Base-by-base conservation (phyloP, 2,888 invertebrate species). In the Agrochola litura region DNA sequence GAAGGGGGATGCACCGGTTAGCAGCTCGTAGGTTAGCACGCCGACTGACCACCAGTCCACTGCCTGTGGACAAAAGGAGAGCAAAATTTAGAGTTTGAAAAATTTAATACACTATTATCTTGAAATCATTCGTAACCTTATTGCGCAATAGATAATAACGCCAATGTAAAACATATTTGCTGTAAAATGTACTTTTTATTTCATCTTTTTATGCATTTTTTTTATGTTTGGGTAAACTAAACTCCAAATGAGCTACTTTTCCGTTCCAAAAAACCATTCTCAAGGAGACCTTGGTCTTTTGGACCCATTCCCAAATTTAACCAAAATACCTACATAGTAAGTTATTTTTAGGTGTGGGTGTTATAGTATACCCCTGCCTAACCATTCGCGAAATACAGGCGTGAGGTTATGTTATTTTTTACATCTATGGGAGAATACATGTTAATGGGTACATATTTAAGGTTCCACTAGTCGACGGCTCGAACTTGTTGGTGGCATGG, bases 31-130 rank as follows among this genome's bases (percentile, higher is more conserved):
- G 0, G 99, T 99, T 66, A 99, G 96, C 3, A 99, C 99, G 12
- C 99, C 99, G 12, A 99, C 98, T 52, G 99, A 99, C 99, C 99
- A 99, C 99, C 99, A 99, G 96, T 99, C 99, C 10, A 99, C 99
- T 70, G 99, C 98, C 98, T 99, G 97, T 46, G 94, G 94, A 91
- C 92, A 95, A 95, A 22, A 22, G 37, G 72, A 71, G 1, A 9
- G 2, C 9, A 82, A 67, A 61, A 61, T 67, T 14, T 37, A 16
- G 16, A 41, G 16, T 60, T 16, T 60, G 3, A 8, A 12, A 30
- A 30, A 30, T 58, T 56, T 14, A 25, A 6, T 60, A 60, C 25
- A 30, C 0, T 60, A 60, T 30, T 60, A 60, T 60, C 19, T 19
- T 60, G 60, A 60, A 60, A 60, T 60, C 9, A 60, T 60, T 19